Percentiles rank a stretch among this genome's conserved stretches.
Conservation (phyloP, 2,113 vertebrate species). For the Perca fluviatilis region DNA sequence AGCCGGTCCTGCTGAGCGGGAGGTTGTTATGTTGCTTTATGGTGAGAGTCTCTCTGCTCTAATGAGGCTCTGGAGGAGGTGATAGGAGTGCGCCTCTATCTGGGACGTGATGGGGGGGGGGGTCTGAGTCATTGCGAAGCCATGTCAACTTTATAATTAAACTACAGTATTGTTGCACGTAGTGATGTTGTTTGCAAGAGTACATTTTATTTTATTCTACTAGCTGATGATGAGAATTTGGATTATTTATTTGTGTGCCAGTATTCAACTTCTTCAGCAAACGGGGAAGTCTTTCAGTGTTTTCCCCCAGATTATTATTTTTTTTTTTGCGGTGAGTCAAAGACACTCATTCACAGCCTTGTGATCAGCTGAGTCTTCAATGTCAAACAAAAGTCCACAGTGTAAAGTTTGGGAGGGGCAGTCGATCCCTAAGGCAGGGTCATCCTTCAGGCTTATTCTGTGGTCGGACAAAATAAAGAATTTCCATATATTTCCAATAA, state of each 20-base stretch:
- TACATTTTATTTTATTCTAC: background rate
- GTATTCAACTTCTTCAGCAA: background rate
- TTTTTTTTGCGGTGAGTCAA: slow-evolving; percentile 32
- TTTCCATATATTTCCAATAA: no score
- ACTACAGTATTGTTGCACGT: background rate
- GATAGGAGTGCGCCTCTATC: slow-evolving; percentile 44
- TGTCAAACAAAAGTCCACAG: background rate
- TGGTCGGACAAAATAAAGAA: background rate
- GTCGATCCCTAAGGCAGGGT: background rate
- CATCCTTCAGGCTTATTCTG: background rate
- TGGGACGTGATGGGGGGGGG: background rate
- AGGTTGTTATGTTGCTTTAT: slow-evolving; percentile 62
- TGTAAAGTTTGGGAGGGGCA: background rate
- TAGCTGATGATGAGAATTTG: background rate
- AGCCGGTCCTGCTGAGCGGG: slow-evolving; percentile 70
- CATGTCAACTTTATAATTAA: slow-evolving; percentile 13
- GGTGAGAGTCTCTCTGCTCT: slow-evolving; percentile 54
- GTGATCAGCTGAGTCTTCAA: slow-evolving; percentile 19
- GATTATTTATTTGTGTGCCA: background rate
- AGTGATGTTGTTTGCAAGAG: no score
- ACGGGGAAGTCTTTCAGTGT: background rate
- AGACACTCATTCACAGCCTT: slow-evolving; percentile 9
- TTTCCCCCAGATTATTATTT: background rate
- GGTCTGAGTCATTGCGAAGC: slow-evolving; percentile 53
- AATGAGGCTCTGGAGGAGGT: slow-evolving; percentile 67